These are phyloP conservation scores for Sarcophaga subvicina DNA, from an alignment of 2,888 invertebrate genomes.

Conservation along the genomic window DNA sequence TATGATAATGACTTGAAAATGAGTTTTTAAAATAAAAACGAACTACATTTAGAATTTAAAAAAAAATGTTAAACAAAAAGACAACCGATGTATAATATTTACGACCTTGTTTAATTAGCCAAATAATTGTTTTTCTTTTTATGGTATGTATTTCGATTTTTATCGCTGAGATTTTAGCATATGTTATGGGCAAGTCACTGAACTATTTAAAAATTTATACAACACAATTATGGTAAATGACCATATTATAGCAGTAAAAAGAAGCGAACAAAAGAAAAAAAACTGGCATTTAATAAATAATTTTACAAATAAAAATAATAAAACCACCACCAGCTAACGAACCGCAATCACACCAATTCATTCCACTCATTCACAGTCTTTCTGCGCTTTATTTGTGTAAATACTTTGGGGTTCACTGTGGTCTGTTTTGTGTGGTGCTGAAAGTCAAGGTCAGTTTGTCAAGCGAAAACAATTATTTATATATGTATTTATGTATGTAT, in stretches of 20 bases:
- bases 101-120: conserved; percentile 65
- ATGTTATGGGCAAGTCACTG: conserved; percentile 57
- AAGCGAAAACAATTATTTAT: conserved; percentile 33
- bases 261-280: conserved; percentile 16
- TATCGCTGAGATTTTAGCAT: conserved; percentile 32
- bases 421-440: conserved; percentile 28
- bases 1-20: not conserved
- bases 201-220: conserved; percentile 54
- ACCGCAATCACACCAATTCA: conserved; percentile 29
- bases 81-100: conserved; percentile 31
- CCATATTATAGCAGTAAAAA: not conserved
- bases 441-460: conserved; percentile 67
- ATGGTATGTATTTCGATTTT: not conserved
- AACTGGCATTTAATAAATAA: conserved; percentile 30
- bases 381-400: conserved; percentile 37
- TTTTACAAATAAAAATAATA: conserved; percentile 37
- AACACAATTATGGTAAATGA: conserved; percentile 44
- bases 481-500: too few species aligned
- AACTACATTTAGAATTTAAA: not conserved
- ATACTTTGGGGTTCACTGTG: conserved; percentile 17
- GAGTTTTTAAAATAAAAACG: not conserved
- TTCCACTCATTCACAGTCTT: conserved; percentile 38
- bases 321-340: conserved; percentile 5
- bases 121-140: conserved; percentile 50
- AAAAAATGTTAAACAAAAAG: not conserved